Base-by-base conservation (phyloP, 2,888 invertebrate genomes). In the Notocelia uddmanniana region DNA sequence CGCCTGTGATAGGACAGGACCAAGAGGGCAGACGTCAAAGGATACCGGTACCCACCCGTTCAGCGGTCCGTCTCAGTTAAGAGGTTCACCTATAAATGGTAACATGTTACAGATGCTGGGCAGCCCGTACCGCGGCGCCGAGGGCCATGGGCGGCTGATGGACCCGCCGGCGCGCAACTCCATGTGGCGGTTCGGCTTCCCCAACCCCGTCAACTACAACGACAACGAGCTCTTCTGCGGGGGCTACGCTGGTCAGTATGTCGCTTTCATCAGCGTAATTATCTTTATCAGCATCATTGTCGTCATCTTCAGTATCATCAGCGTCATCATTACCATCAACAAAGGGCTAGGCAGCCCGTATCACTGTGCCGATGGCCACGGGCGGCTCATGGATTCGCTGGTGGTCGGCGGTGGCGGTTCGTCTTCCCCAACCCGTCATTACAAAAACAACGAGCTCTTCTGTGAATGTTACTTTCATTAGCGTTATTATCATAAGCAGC, bases 171-270 rank as follows among this genome's bases (percentile, higher is more conserved):
- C 98, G 0, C 95, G 98, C 73, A 98, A 98, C 91, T 96, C 97
- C 62, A 98, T 98, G 98, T 99, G 98, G 98, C 94, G 98, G 74
- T 97, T 97, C 83, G 98, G 98, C 0, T 98, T 97, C 90, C 97
- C 97, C n/a, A 98, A 97, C 90, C 98, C 98, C 1, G 97, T 97
- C 73, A 98, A 98, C 90, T 98, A 98, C 86, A 98, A 98, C 81
- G 98, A 98, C 89, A 98, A 98, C 83, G 98, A 98, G 89, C 95
- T 98, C 18, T 98, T 97, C 90, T 98, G 98, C 85, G 98, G 98
- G 26, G 98, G 98, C 64, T 97, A 97, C 85, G 96, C 97, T 87
- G 97, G 97, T 97, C 91, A 85, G 87, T 82, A 79, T 60, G 3
- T 31, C 8, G 31, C 26, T 26, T 26, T 26, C 31, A 9, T 31